These are phyloP conservation scores for Pollicipes pollicipes DNA, from an alignment of 1,140 invertebrate species.

Conservation along the genomic window DNA sequence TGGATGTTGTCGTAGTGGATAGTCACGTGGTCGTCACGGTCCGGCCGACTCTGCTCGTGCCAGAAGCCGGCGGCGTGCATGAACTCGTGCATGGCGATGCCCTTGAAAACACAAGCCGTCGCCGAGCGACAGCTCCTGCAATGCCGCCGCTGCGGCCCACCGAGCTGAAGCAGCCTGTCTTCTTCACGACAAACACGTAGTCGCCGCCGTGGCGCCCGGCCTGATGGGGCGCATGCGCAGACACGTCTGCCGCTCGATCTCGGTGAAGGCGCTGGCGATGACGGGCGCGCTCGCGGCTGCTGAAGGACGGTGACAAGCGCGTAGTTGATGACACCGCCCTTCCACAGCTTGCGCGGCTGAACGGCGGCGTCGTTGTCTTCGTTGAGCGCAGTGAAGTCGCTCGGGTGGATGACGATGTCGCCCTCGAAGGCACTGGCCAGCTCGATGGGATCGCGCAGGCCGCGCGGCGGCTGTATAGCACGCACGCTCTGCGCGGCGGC, in stretches of 20 bases:
- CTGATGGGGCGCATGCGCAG: constrained; percentile 19
- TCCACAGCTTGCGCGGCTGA: constrained; percentile 21
- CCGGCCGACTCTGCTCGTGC: too few species aligned
- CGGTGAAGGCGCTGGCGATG: constrained; percentile 20
- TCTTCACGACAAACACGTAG: constrained; percentile 16
- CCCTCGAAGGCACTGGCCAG: too few species aligned
- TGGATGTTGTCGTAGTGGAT: constrained; percentile 47
- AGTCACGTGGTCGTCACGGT: constrained; percentile 20
- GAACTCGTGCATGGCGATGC: constrained; percentile 30
- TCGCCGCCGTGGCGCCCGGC: constrained; percentile 19
- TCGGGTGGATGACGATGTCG: too few species aligned
- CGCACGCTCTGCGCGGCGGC: too few species aligned
- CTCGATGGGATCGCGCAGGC: too few species aligned
- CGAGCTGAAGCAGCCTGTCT: constrained; percentile 30
- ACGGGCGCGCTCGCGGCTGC: constrained; percentile 17
- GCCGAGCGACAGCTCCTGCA: constrained; percentile 30
- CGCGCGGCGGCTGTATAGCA: too few species aligned
- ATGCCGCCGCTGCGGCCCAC: constrained; percentile 33
- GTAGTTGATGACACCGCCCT: constrained; percentile 26
- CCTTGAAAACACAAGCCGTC: constrained; percentile 48
- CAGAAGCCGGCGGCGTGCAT: constrained; percentile 28
- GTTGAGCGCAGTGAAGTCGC: too few species aligned
- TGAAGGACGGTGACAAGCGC: constrained; percentile 25
- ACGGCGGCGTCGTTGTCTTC: constrained; percentile 19
- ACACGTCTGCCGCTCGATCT: constrained; percentile 21